Conservation (phyloP, 2,888 invertebrate genomes). For the Epinotia brunnichana region DNA sequence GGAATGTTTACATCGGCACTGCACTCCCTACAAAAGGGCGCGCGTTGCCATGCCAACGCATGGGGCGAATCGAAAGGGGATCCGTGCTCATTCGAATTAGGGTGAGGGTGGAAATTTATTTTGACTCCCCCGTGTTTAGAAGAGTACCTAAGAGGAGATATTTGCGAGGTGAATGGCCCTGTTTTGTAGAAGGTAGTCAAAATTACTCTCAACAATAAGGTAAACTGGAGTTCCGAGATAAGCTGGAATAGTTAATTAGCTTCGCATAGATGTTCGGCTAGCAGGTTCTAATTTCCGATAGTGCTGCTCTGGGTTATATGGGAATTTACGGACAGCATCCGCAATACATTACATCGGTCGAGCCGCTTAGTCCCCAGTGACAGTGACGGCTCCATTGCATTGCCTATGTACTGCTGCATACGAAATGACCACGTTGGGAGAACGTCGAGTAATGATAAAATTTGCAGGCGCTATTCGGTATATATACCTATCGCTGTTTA, state of each 20-base stretch:
- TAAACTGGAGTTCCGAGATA: slow-evolving; percentile 46
- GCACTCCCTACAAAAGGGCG: slow-evolving; percentile 62
- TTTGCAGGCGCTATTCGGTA: slow-evolving; percentile 39
- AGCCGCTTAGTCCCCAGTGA: slow-evolving; percentile 56
- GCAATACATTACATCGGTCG: slow-evolving; percentile 64
- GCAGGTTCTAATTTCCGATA: slow-evolving; percentile 34
- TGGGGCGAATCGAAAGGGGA: slow-evolving; percentile 71
- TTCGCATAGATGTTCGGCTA: background rate
- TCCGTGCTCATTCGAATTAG: slow-evolving; percentile 69
- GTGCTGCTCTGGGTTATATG: slow-evolving; percentile 46
- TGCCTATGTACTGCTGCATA: slow-evolving; percentile 63
- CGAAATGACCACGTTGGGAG: slow-evolving; percentile 59
- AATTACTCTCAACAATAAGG: slow-evolving; percentile 51
- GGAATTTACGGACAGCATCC: slow-evolving; percentile 59
- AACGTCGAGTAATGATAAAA: slow-evolving; percentile 50
- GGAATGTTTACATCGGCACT: slow-evolving; percentile 64
- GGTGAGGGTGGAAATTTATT: slow-evolving; percentile 79
- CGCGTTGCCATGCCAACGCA: slow-evolving; percentile 66
- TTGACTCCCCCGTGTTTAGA: slow-evolving; percentile 72
- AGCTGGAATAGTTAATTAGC: slow-evolving; percentile 33
- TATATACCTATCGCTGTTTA: slow-evolving; percentile 40
- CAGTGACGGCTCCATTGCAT: slow-evolving; percentile 62
- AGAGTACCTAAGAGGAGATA: slow-evolving; percentile 71
- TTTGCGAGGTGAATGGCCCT: slow-evolving; percentile 80
- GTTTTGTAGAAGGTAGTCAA: slow-evolving; percentile 53